Conservation (phyloP, 2,797 vertebrate species). For the Hybognathus amarus region DNA sequence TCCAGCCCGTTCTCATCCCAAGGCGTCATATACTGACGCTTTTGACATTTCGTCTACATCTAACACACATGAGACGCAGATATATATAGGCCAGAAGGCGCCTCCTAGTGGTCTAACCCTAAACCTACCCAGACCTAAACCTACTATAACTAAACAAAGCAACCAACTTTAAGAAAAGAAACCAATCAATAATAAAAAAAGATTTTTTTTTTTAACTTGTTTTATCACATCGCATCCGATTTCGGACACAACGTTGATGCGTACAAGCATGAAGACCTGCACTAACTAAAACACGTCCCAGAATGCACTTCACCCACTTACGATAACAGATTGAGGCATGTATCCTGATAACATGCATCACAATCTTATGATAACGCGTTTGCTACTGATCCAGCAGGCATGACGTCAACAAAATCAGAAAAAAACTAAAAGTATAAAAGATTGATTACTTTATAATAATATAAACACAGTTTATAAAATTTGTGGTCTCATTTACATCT, state of each 20-base stretch:
- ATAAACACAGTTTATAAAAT: slow-evolving; percentile 85
- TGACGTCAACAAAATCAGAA: slow-evolving; percentile 22
- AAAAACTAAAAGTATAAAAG: slow-evolving; percentile 43
- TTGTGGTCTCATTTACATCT: slow-evolving; percentile 83
- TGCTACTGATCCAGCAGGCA: not conserved
- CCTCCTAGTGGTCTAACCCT: too few relatives aligned
- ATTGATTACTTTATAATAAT: slow-evolving; percentile 80
- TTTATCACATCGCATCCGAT: not conserved
- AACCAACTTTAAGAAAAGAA: too few relatives aligned
- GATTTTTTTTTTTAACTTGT: not conserved
- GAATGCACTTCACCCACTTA: not conserved
- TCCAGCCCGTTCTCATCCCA: too few relatives aligned
- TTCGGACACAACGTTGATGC: not conserved
- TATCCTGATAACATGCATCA: not conserved
- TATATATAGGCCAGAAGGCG: too few relatives aligned
- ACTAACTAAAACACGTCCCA: not conserved
- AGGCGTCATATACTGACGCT: too few relatives aligned
- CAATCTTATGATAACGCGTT: not conserved
- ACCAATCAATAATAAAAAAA: not conserved
- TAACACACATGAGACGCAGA: too few relatives aligned
- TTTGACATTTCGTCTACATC: too few relatives aligned
- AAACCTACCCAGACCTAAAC: too few relatives aligned
- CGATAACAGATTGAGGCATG: slow-evolving; percentile 1
- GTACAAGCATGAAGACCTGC: not conserved
- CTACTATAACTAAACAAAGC: too few relatives aligned